Percentiles rank a stretch among this genome's conserved stretches.
Conservation (phyloP, 2,797 vertebrate species). For the Anabas testudineus region DNA sequence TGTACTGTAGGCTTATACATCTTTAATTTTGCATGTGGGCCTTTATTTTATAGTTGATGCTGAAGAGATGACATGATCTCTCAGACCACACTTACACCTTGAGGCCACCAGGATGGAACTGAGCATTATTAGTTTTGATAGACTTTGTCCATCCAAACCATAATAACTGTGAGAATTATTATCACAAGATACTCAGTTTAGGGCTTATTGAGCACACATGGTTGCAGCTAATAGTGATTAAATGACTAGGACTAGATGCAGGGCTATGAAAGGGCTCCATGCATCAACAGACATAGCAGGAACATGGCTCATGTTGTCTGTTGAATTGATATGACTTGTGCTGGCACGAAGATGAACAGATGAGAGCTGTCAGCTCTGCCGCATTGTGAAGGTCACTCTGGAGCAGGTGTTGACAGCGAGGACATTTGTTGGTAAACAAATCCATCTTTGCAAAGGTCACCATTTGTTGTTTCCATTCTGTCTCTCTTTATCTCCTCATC, state of each 20-base stretch:
- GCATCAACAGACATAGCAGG: neutral
- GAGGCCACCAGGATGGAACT: too few species aligned
- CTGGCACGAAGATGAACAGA: conserved; percentile 81
- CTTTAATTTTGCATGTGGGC: neutral
- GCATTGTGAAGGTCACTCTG: conserved; percentile 89
- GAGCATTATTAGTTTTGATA: neutral
- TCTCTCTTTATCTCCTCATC: conserved; percentile 5
- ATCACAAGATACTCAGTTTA: neutral
- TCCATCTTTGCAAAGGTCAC: conserved; percentile 96
- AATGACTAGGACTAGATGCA: conserved; percentile 72
- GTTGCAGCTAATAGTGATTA: conserved; percentile 60
- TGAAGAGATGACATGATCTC: neutral
- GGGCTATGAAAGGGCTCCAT: conserved; percentile 12
- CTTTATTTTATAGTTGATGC: neutral
- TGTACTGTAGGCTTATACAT: neutral
- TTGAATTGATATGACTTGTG: neutral
- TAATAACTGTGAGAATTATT: neutral
- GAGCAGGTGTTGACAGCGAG: conserved; percentile 83
- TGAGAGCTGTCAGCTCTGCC: conserved; percentile 86
- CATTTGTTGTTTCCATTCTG: conserved; percentile 81
- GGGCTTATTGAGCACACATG: neutral
- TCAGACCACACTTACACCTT: too few species aligned
- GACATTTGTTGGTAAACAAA: conserved; percentile 92
- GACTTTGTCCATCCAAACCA: neutral
- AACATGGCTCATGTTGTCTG: neutral